Evolutionary conservation across 1,140 invertebrate genomes (phyloP), one percentile per base, ranked within the genome.

Genomic region (Reticulitermes speratus): DNA sequence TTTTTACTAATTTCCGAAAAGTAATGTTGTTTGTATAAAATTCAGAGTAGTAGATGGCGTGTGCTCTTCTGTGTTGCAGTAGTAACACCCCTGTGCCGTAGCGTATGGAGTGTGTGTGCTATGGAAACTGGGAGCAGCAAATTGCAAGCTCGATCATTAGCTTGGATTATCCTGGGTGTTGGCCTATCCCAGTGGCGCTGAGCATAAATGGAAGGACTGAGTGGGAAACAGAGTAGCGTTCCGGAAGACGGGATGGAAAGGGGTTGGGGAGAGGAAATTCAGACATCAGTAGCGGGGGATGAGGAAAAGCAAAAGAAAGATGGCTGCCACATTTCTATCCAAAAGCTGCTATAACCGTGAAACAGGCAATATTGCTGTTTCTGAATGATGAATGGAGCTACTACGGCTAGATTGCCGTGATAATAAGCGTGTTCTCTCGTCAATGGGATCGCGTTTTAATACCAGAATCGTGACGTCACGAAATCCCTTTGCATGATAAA

Each of bases 131-230:
- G 30, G n/a, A 84, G 52, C 44, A 84, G 83, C 85, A 86, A 86
- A 86, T 86, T 86, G 85, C 85, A 21, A 45, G 75, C 32, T 25
- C 83, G 86, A 86, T 86, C 86, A 86, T 86, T 86, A 86, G 86
- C 86, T 55, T n/a, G 86, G 86, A 86, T 86, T 86, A 86, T 86
- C 86, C 85, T 45, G 83, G 82, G 83, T 21, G 83, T 30, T 25
- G 44, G 82, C 23, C 30, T 25, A 45, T 25, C 82, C 82, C 30
- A 38, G 38, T 19, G 83, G 44, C 83, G 83, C 52, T 52, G 45
- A 44, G 38, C 25, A 83, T 44, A 44, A 44, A 44, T 83, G 44
- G 83, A 87, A 81, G 38, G 87, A 85, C 82, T 84, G 83, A 87
- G 86, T 23, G 44, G 75, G 30, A 44, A 84, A n/a, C 44, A 55